Base-by-base conservation (phyloP, 2,113 vertebrate genomes). In the Poeciliopsis occidentalis region DNA sequence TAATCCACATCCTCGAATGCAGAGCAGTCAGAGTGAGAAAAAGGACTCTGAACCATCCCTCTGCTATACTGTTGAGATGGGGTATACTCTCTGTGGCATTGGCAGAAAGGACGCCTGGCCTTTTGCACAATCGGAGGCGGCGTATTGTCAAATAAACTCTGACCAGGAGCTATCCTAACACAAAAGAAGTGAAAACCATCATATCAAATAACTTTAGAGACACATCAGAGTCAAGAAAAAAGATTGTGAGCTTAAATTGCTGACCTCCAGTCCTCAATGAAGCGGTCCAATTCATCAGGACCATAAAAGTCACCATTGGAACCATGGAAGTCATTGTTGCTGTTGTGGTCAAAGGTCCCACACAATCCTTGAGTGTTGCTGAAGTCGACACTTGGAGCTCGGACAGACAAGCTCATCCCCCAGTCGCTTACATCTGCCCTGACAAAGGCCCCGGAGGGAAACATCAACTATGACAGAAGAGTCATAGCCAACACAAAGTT, bases 391-490 rank as follows among this genome's bases (percentile, higher is more conserved):
- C 94, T 89, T 0, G 87, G 94, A 0, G 70, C 88, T 47, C 93
- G 93, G 66, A 94, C 82, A 0, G 91, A 94, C 76, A 96, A 62
- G 8, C 94, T 95, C 93, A 95, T 94, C 82, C 93, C 94, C 95
- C 93, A 91, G 31, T 94, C 85, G 0, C 87, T 85, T 26, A 95
- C 17, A 54, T 95, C 93, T 0, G 88, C 94, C 81, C 91, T 80
- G 68, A 96, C 91, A 78, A 94, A 95, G 0, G 94, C 94, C 61
- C 94, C 95, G 0, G 95, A 96, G 6, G 93, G 93, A 89, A 97
- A 96, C 63, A 94, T 79, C 26, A 96, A 83, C 95, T 96, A 73
- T 37, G 32, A 77, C 65, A 77, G 66, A 64, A 82, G 71, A 85
- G 17, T 19, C 44, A 17, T 2, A 47, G 17, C 17, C 44, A 47